Conservation (phyloP, 2,113 vertebrate genomes). For the Ptychochromis oligacanthus region DNA sequence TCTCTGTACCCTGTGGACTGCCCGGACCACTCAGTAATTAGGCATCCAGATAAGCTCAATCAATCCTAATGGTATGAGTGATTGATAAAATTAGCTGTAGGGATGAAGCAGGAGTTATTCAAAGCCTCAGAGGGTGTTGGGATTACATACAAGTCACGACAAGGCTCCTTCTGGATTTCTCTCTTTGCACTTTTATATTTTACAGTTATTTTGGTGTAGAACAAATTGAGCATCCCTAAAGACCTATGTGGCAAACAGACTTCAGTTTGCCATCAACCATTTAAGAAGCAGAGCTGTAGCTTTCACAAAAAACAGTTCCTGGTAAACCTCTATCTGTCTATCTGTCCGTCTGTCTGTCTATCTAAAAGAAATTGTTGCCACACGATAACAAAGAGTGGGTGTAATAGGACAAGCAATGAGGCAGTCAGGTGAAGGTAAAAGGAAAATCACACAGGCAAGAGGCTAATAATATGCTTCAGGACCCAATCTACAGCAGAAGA, state of each 20-base stretch:
- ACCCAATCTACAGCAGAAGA: not conserved
- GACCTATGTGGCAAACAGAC: not conserved
- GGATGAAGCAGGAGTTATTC: not conserved
- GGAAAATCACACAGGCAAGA: not conserved
- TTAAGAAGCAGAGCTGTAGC: not conserved
- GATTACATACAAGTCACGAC: not conserved
- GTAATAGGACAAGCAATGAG: not conserved
- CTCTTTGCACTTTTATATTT: slow-evolving; percentile 1
- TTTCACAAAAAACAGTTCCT: not conserved
- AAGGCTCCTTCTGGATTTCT: not conserved
- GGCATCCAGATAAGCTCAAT: slow-evolving; percentile 24
- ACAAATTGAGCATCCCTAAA: not conserved
- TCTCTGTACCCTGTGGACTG: not conserved
- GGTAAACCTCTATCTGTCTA: not conserved
- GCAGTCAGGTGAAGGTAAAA: not conserved
- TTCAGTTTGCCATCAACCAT: not conserved
- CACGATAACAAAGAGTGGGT: not conserved
- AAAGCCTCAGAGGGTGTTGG: not conserved
- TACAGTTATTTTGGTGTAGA: not conserved
- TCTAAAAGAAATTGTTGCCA: not conserved
- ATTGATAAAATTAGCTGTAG: slow-evolving; percentile 15
- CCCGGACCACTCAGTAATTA: slow-evolving; percentile 23
- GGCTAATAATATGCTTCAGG: not conserved
- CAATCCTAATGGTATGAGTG: slow-evolving; percentile 21
- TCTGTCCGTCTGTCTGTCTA: no score